phyloP scores from a whole-genome alignment of 2,113 vertebrate genomes.

The Bucco capensis region DNA sequence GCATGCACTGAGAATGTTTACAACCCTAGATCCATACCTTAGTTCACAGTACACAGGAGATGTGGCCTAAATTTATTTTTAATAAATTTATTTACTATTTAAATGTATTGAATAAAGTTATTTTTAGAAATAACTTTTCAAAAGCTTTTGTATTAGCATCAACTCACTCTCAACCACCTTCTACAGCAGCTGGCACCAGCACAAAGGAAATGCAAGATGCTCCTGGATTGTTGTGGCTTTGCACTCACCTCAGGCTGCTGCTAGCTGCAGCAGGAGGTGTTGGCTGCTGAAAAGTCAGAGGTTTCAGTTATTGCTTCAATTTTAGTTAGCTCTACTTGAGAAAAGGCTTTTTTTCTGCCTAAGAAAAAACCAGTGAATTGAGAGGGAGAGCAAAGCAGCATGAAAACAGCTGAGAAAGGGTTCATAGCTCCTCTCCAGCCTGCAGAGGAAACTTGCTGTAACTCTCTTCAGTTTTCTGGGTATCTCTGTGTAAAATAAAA shows the following conservation, averaged over 20 bases:
- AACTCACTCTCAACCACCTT: neutral
- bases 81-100: too few species aligned
- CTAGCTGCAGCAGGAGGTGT: slow-evolving; percentile 29
- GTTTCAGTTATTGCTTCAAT: slow-evolving; percentile 33
- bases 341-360: neutral
- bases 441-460: rapidly evolving
- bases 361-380: neutral
- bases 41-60: neutral
- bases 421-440: neutral
- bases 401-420: neutral
- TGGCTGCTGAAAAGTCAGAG: neutral
- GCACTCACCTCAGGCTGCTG: neutral
- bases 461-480: neutral
- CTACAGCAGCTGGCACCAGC: slow-evolving; percentile 13
- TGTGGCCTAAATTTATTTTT: neutral
- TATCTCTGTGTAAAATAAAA: neutral
- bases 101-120: too few species aligned
- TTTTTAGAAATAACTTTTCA: neutral
- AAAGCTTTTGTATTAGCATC: neutral
- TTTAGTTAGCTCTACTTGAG: neutral
- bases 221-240: neutral
- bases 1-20: neutral
- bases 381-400: neutral
- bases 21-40: neutral
- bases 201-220: neutral